Base-by-base conservation (phyloP, 2,888 invertebrate species). In the Opisthograptis luteolata region DNA sequence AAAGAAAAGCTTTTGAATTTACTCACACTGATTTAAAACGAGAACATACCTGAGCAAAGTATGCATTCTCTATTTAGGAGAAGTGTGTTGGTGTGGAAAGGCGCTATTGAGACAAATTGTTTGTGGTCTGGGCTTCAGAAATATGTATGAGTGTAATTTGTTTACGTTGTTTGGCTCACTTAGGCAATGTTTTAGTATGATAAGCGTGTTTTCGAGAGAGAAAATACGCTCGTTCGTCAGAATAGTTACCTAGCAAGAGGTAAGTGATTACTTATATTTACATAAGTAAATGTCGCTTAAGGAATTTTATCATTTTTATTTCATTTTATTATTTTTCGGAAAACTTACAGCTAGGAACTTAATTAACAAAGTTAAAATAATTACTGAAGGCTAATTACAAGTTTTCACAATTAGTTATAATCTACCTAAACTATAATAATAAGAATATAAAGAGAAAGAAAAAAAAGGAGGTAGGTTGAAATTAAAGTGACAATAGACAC, bases 1-100 rank as follows among this genome's bases (percentile, higher is more conserved):
- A 46, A 39, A 34, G 32, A 46, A 46, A 46, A 25, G 39, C 46
- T 47, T 47, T 47, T 34, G 40, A 32, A 47, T 40, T 40, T 39
- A 46, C 32, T 39, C 39, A 22, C 22, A 22, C 31, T 28, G 22
- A 32, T 24, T 39, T 24, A 36, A 36, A 24, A 46, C n/a, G n/a
- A 30, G 17, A 24, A 37, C 31, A 39, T 19, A 14, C 19, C n/a
- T 7, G 4, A 27, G 36, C 28, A 28, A 30, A 12, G 17, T 31
- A 22, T 40, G 22, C 19, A 22, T 12, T 2, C 7, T 28, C 15
- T 35, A 39, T 40, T 40, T 9, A 34, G 14, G 24, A 10, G 4
- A 25, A 25, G 8, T 34, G 19, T 39, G 30, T 28, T 47, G 14
- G 41, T 31, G 41, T 24, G 47, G 30, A 48, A 41, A 40, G 20